Percentiles rank a stretch among this genome's conserved stretches.
These are phyloP conservation scores for Chlorops oryzae DNA, from an alignment of 1,140 invertebrate species.

Conservation along the genomic window DNA sequence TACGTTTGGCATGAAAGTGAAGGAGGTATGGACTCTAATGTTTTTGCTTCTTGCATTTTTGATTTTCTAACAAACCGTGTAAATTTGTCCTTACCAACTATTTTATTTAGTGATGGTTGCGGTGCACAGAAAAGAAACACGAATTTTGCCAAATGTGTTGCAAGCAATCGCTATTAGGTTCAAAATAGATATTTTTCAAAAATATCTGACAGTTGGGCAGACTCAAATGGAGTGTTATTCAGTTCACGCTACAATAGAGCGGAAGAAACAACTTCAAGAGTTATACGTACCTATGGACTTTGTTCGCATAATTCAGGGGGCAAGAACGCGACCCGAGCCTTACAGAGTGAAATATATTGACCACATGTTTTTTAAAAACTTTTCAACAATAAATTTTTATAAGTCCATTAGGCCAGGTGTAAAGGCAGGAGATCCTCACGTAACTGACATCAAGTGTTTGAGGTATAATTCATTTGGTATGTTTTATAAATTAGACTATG, in stretches of 20 bases:
- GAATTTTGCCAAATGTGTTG: constrained; percentile 37
- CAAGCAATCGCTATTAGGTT: constrained; percentile 22
- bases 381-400: constrained; percentile 5
- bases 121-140: constrained; percentile 39
- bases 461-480: background rate
- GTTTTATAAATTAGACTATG: too few relatives aligned
- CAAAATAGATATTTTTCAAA: constrained; percentile 41
- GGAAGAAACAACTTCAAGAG: constrained; percentile 16
- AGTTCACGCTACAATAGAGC: too few relatives aligned
- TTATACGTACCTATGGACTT: too few relatives aligned
- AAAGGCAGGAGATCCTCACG: too few relatives aligned
- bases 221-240: constrained; percentile 49
- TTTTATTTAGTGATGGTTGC: too few relatives aligned
- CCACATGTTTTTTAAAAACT: constrained; percentile 2
- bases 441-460: constrained; percentile 4
- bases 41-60: too few relatives aligned
- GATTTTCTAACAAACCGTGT: background rate
- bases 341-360: constrained; percentile 18
- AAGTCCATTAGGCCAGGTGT: constrained; percentile 18
- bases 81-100: constrained; percentile 8
- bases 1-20: background rate
- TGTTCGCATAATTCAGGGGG: constrained; percentile 13
- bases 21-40: too few relatives aligned
- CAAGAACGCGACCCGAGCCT: constrained; percentile 10
- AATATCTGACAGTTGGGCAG: constrained; percentile 46